Evolutionary conservation across 2,888 invertebrate genomes (phyloP), one percentile per base, ranked within the genome.

Genomic region (Rhagophthalmus giganteus): DNA sequence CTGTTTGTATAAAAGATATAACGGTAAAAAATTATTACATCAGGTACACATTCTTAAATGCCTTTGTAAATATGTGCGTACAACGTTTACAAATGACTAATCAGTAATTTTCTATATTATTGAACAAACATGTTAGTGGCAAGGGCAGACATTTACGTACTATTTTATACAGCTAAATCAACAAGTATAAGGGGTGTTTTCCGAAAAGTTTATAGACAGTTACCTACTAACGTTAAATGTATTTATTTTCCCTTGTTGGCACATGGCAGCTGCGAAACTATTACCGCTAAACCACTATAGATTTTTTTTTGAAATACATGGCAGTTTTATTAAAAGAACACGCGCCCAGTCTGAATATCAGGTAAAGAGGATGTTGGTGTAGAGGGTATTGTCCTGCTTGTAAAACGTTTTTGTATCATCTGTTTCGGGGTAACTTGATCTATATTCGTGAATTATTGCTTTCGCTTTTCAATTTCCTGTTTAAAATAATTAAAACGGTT

Each of bases 81-180:
- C 30, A 11, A 10, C 13, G 30, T 11, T 5, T 31, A 10, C 9
- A 8, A 31, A 11, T 31, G 30, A 31, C 30, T 31, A 31, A 31
- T 31, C 6, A 31, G 30, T 31, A 31, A 31, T 31, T 31, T 31
- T 31, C 9, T 31, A 11, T 11, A 31, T 31, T 31, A 31, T 31
- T 31, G 30, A 31, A 31, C 30, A 31, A 31, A 31, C 30, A 31
- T 3, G 4, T 5, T 10, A 31, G 10, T 8, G 30, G 5, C 7
- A 20, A 5, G 7, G 20, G 7, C 20, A n/a, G n/a, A n/a, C n/a
- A n/a, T 20, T 20, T 20, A 20, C 7, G 20, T 13, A 31, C 2
- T 11, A 31, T 31, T 31, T 31, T 13, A 11, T 31, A 10, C 3
- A 11, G 11, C 13, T 31, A 31, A 31, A 31, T 31, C 30, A 31